These are phyloP conservation scores for Pollimyrus isidori DNA, from an alignment of 2,113 vertebrate genomes.

Conservation along the genomic window DNA sequence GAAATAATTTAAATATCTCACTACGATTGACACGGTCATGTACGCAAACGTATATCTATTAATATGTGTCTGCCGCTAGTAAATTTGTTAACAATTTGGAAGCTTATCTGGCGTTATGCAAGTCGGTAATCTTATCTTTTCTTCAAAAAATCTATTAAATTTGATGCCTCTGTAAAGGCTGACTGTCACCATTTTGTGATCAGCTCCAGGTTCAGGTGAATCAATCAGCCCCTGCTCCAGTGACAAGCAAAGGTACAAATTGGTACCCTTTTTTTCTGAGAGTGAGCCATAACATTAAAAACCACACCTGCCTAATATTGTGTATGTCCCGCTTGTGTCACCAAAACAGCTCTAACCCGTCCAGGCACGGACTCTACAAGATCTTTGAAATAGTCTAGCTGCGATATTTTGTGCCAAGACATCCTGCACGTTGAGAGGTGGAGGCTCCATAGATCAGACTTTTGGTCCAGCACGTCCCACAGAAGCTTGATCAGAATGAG, in stretches of 20 bases:
- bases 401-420: background rate
- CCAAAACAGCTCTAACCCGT: background rate
- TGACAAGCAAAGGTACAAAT: no score
- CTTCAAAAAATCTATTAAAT: background rate
- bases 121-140: background rate
- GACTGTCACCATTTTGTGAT: background rate
- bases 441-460: background rate
- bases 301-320: no score
- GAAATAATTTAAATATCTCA: background rate
- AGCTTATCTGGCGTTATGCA: background rate
- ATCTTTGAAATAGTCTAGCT: background rate
- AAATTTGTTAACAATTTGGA: background rate
- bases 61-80: background rate
- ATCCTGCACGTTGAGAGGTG: background rate
- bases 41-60: background rate
- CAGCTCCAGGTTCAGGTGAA: background rate
- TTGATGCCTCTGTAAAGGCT: background rate
- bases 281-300: no score
- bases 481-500: background rate
- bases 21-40: background rate
- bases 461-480: background rate
- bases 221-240: background rate
- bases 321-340: no score
- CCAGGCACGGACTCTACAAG: background rate
- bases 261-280: no score